phyloP scores from a whole-genome alignment of 2,113 vertebrate genomes.

The Lutjanus erythropterus region DNA sequence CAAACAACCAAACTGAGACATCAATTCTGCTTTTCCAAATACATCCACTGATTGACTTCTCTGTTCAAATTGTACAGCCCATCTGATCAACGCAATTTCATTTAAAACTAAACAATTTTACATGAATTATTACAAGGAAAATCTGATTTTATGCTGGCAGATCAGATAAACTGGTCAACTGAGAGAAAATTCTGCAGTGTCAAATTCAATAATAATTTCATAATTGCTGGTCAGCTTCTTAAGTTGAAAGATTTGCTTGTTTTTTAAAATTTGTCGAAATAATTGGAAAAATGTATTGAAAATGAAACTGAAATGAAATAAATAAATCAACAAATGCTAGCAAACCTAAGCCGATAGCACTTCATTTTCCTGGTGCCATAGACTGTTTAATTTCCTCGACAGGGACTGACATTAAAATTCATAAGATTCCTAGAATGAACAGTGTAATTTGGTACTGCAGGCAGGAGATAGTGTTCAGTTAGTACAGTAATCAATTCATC shows the following conservation, averaged over 20 bases:
- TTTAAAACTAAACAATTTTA: no score
- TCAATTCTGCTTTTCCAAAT: background rate
- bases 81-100: background rate
- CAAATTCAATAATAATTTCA: no score
- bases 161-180: no score
- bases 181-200: no score
- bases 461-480: background rate
- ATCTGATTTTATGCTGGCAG: background rate
- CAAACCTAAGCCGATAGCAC: background rate
- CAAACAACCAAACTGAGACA: constrained; percentile 19
- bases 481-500: background rate
- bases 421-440: no score
- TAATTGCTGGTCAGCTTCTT: no score
- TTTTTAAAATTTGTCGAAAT: no score
- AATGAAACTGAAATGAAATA: background rate
- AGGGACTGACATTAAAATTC: background rate
- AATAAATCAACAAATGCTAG: background rate
- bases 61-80: background rate
- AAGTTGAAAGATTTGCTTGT: no score
- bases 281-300: no score
- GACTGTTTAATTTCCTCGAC: background rate
- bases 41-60: background rate
- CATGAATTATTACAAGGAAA: background rate
- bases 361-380: background rate
- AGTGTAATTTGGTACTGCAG: background rate